Percentiles rank a stretch among this genome's conserved stretches.
phyloP scores from a whole-genome alignment of 2,797 vertebrate species.

The Enteromius viviparus region DNA sequence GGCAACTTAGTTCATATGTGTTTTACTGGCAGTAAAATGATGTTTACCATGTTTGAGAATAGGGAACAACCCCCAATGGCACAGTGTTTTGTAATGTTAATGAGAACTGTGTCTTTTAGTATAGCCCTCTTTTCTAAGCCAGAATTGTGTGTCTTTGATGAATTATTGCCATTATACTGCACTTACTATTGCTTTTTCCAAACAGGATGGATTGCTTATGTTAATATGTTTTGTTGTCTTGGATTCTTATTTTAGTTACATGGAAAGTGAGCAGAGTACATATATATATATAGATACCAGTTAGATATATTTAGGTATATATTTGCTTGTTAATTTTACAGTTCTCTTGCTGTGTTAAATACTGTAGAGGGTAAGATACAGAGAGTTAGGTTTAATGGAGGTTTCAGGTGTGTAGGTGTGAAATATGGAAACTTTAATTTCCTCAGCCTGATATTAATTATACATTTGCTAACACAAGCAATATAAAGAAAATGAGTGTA shows the following conservation, averaged over 20 bases:
- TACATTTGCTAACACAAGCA: background rate
- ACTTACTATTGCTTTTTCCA: conserved; percentile 72
- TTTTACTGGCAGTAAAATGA: conserved; percentile 80
- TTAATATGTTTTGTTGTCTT: conserved; percentile 46
- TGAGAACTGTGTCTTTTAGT: conserved; percentile 69
- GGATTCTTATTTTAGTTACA: conserved; percentile 30
- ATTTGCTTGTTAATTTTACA: conserved; percentile 70
- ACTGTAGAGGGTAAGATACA: conserved; percentile 58
- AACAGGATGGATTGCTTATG: conserved; percentile 68
- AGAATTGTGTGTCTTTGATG: conserved; percentile 64
- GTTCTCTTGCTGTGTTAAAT: conserved; percentile 62
- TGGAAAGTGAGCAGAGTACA: conserved; percentile 62
- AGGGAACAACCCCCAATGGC: conserved; percentile 60
- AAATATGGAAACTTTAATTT: background rate
- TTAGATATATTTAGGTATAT: conserved; percentile 59
- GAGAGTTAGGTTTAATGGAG: background rate
- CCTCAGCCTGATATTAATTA: conserved; percentile 14
- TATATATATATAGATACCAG: conserved; percentile 23
- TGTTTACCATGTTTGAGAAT: conserved; percentile 80
- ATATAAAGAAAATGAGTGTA: background rate
- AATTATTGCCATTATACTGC: conserved; percentile 68
- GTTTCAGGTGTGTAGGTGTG: background rate
- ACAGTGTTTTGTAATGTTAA: conserved; percentile 64
- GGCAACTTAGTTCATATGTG: conserved; percentile 77
- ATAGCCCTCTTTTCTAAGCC: conserved; percentile 59